These are phyloP conservation scores for Drosophila robusta DNA, from an alignment of 2,888 invertebrate species.

Conservation along the genomic window DNA sequence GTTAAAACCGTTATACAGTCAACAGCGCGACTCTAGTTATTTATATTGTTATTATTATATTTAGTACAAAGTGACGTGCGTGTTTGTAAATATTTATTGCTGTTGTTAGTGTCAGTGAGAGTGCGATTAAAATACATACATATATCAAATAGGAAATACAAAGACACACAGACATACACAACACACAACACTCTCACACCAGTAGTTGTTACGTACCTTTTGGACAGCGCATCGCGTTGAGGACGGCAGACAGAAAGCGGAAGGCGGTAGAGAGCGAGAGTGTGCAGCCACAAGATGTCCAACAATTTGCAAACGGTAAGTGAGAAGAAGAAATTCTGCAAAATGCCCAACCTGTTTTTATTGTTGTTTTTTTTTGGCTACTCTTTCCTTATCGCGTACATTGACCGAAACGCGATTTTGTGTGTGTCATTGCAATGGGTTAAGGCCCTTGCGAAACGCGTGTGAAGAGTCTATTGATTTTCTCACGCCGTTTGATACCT, in stretches of 20 bases:
- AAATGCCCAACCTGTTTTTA: conserved; percentile 14
- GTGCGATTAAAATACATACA: conserved; percentile 17
- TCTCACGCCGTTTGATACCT: not conserved
- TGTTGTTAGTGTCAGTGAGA: conserved; percentile 16
- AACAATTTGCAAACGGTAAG: conserved; percentile 70
- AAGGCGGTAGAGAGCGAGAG: conserved; percentile 22
- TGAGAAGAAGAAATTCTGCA: not conserved
- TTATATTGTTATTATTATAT: conserved; percentile 37
- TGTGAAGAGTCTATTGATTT: not conserved
- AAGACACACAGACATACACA: not conserved
- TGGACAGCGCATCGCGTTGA: conserved; percentile 18
- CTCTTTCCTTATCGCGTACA: conserved; percentile 20
- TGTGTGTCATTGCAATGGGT: conserved; percentile 25
- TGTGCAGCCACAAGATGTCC: conserved; percentile 49
- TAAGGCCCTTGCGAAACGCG: not conserved
- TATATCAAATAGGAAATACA: conserved; percentile 14
- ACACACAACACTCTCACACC: conserved; percentile 3
- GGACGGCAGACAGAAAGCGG: conserved; percentile 2
- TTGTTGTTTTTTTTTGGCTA: conserved; percentile 5
- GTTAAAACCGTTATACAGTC: conserved; percentile 50
- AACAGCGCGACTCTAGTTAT: conserved; percentile 22
- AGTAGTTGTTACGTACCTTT: conserved; percentile 6
- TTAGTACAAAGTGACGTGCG: conserved; percentile 51
- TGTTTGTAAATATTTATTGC: conserved; percentile 16
- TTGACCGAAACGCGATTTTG: conserved; percentile 29